Percentiles rank a stretch among this genome's conserved stretches.
Conservation (phyloP, 2,797 vertebrate genomes). For the Siniperca undulata region DNA sequence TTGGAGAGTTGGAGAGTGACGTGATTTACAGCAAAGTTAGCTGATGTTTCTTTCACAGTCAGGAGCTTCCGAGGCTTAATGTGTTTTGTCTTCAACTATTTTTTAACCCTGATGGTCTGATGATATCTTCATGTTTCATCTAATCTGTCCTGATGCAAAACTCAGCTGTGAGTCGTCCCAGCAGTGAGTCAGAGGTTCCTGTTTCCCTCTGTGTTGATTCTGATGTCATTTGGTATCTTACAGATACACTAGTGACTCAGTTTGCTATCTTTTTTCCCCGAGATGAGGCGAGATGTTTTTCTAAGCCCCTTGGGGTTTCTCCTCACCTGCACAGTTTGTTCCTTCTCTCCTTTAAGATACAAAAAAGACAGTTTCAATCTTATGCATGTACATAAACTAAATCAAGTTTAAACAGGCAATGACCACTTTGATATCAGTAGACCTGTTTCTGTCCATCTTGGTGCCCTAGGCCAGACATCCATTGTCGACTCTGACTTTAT, state of each 20-base stretch:
- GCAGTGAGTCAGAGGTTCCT: conserved; percentile 60
- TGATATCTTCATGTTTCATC: conserved; percentile 29
- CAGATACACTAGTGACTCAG: conserved; percentile 51
- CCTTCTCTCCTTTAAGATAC: background rate
- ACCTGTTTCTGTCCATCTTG: background rate
- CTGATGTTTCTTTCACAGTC: conserved; percentile 5
- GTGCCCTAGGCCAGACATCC: background rate
- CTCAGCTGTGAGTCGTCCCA: conserved; percentile 6
- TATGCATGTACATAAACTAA: background rate
- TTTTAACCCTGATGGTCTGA: background rate
- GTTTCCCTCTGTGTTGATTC: conserved; percentile 28
- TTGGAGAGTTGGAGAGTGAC: background rate
- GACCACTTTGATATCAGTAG: background rate
- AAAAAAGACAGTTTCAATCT: background rate
- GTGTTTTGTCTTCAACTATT: background rate
- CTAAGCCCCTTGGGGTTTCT: background rate
- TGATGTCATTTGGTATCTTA: conserved; percentile 39
- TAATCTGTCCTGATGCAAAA: conserved; percentile 41
- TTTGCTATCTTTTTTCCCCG: background rate
- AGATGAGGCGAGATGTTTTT: conserved; percentile 11
- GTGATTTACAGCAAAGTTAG: conserved; percentile 7
- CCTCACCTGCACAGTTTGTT: conserved; percentile 25
- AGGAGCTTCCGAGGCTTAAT: background rate
- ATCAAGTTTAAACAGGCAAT: background rate
- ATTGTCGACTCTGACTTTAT: background rate